Base-by-base conservation (phyloP, 1,140 invertebrate species). In the Ostrea edulis region DNA sequence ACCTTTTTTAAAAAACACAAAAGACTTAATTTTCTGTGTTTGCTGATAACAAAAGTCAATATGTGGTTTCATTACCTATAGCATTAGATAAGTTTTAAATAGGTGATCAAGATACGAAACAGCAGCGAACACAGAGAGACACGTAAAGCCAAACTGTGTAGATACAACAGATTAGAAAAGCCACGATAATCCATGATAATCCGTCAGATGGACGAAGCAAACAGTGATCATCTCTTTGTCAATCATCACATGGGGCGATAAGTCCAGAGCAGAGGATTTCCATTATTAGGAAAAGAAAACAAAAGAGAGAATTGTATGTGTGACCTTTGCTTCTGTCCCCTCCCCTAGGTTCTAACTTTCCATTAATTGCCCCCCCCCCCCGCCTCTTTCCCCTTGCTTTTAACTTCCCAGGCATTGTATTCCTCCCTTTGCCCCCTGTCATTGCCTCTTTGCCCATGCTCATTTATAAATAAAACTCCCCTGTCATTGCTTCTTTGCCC, bases 191-290 rank as follows among this genome's bases (percentile, higher is more conserved):
- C 68, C 29, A 5, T 9, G 68, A 77, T 77, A 77, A 77, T 77
- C 68, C 29, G 14, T 11, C 68, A 29, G 22, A 77, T 29, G 68
- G 29, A 77, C 68, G 11, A 77, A 77, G 14, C 29, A 25, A 77
- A 77, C 68, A 29, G 25, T 77, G 14, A 77, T 29, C 12, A 77
- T 77, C 29, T 77, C 8, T 77, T 77, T 77, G 68, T 12, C 68
- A 77, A 14, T 8, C 68, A 29, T 25, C 25, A 25, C 68, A 77
- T 29, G 68, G 68, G 68, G 68, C 35, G 68, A 77, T 77, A 29
- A 29, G 14, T 77, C 25, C 25, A 29, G 68, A 7, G 12, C 12
- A 35, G 14, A 35, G 22, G 35, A 77, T 29, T 77, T 35, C 14
- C 25, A 20, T 62, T 62, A n/a, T 62, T 7, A 62, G n/a, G 58